Conservation (phyloP, 2,113 vertebrate genomes). For the human (Homo sapiens) region GRCh38 chr16:71100001-71100500, state of each 20-base stretch:
- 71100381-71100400: not conserved
- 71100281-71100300: conserved; percentile 9
- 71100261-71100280: conserved; percentile 8
- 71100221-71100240: not conserved
- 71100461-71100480: not conserved
- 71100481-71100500: not conserved
- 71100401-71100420: conserved; percentile 46
- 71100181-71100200: not conserved
- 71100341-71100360: conserved; percentile 14
- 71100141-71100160: not conserved
- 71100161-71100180: conserved; percentile 16
- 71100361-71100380: not conserved
- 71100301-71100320: not conserved
- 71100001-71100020: too few species aligned
- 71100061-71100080: conserved; percentile 2
- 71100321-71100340: not conserved
- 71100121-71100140: not conserved
- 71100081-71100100: not conserved
- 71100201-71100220: conserved; percentile 19
- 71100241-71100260: not conserved
- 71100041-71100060: not conserved
- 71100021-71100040: not conserved
- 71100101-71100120: conserved; percentile 24
- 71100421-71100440: not conserved
- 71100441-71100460: not conserved